Conservation (phyloP, 1,140 invertebrate species). For the Helicoverpa zea region DNA sequence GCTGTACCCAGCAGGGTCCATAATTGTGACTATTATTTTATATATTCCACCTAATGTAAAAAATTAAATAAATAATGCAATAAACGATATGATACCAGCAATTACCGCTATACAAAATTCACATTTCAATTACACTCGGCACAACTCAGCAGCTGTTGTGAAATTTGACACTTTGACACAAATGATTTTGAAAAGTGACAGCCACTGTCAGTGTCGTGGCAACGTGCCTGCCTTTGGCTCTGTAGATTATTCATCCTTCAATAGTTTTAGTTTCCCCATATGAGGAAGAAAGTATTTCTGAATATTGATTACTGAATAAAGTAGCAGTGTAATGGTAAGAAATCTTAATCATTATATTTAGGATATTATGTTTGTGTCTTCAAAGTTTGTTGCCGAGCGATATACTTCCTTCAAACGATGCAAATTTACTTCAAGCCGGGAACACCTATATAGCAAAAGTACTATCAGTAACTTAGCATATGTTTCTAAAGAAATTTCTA, state of each 20-base stretch:
- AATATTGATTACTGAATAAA: conserved; percentile 24
- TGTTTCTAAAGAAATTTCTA: neutral
- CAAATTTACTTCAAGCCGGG: conserved; percentile 6
- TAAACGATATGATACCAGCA: no score
- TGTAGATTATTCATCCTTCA: neutral
- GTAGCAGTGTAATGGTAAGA: conserved; percentile 16
- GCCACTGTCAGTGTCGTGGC: conserved; percentile 30
- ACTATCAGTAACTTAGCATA: neutral
- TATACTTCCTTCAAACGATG: neutral
- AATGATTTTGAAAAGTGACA: conserved; percentile 14
- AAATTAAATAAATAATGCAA: no score
- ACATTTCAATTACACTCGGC: no score
- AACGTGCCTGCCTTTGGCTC: conserved; percentile 3
- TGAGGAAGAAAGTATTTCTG: neutral
- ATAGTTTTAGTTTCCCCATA: neutral
- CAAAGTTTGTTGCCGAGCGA: neutral
- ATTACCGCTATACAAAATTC: no score
- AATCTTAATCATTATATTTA: neutral
- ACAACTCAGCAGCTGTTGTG: no score
- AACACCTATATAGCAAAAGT: neutral
- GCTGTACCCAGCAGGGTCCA: no score
- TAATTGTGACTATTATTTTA: no score
- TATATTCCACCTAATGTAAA: no score
- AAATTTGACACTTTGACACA: conserved; percentile 12
- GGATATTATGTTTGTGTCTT: neutral